A percentile compares a stretch with the other conserved stretches of the same genome.
Evolutionary conservation across 2,888 invertebrate genomes (phyloP).

Genomic region (Euplagia quadripunctaria): DNA sequence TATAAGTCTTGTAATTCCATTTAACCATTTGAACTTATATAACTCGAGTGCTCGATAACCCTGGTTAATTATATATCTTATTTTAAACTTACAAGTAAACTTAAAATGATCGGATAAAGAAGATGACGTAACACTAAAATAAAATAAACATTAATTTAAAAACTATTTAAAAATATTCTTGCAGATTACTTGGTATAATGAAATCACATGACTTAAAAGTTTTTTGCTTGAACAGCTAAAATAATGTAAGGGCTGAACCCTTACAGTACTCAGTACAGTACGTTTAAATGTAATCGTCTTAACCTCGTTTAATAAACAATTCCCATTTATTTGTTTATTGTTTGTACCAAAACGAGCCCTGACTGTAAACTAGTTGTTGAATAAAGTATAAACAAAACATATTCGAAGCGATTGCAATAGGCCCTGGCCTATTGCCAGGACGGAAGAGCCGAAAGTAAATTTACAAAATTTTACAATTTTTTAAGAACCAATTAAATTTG

Average conservation of each 20-base stretch:
- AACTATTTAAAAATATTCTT: not conserved
- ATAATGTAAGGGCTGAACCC: too few relatives aligned
- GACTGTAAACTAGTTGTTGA: not conserved
- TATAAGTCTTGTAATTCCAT: not conserved
- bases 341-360: not conserved
- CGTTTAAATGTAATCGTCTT: not conserved
- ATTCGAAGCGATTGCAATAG: not conserved
- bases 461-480: too few relatives aligned
- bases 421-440: too few relatives aligned
- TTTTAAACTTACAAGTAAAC: not conserved
- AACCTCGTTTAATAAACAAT: not conserved
- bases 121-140: not conserved
- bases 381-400: not conserved
- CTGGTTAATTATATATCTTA: not conserved
- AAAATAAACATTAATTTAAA: not conserved
- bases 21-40: not conserved
- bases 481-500: too few relatives aligned
- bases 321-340: not conserved
- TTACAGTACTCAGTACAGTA: too few relatives aligned
- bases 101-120: not conserved
- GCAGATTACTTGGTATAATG: too few relatives aligned
- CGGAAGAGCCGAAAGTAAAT: too few relatives aligned
- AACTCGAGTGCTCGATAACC: not conserved
- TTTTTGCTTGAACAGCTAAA: not conserved
- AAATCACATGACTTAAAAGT: too few relatives aligned